Percentiles rank a stretch among this genome's conserved stretches.
Evolutionary conservation across 2,113 vertebrate genomes (phyloP).

Genomic region (Craseonycteris thonglongyai): DNA sequence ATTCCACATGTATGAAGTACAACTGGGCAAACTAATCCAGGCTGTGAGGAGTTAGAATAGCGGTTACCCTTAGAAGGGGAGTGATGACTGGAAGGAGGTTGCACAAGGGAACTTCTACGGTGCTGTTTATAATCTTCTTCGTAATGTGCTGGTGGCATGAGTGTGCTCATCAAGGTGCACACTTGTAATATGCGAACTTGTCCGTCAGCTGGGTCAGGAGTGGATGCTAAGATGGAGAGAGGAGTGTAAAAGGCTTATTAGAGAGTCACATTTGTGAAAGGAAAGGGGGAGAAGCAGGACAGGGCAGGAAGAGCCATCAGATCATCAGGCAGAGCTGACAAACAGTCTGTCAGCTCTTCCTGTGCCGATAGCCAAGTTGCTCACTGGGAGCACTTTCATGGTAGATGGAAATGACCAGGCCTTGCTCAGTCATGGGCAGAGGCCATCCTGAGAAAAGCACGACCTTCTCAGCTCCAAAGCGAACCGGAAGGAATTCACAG

Average conservation of each 20-base stretch:
- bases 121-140: neutral
- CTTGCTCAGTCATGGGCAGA: neutral
- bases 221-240: neutral
- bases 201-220: neutral
- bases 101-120: neutral
- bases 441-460: neutral
- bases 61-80: neutral
- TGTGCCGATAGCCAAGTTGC: neutral
- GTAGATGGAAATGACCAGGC: neutral
- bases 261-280: neutral
- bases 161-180: neutral
- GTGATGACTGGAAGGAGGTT: neutral
- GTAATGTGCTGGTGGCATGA: neutral
- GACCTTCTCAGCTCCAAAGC: neutral
- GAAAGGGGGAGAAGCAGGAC: neutral
- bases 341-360: neutral
- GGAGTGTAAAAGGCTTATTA: neutral
- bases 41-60: neutral
- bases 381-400: neutral
- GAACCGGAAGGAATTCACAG: neutral
- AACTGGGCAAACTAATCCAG: neutral
- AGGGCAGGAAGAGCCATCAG: neutral
- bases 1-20: neutral
- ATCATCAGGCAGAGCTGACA: neutral
- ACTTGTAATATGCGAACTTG: too few relatives aligned